phyloP scores from a whole-genome alignment of 2,888 invertebrate species.

The Melanophora roralis region DNA sequence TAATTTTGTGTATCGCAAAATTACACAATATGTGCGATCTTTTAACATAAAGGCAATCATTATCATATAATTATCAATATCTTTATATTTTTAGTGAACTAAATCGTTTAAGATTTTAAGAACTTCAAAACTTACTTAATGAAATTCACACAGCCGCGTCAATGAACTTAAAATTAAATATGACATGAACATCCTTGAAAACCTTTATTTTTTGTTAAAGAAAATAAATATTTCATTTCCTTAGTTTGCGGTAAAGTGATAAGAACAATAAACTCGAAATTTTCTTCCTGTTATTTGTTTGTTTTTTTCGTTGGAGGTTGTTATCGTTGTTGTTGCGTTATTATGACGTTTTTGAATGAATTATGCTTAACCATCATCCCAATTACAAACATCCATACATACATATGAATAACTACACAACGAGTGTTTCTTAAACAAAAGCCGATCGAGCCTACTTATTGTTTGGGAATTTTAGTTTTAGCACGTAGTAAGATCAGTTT shows the following conservation, averaged over 20 bases:
- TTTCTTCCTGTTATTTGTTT: conserved; percentile 26
- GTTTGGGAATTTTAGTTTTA: background rate
- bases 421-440: no score
- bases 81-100: no score
- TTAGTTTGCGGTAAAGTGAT: conserved; percentile 4
- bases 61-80: no score
- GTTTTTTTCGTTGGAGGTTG: no score
- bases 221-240: conserved; percentile 33
- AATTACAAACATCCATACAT: no score
- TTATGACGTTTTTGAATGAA: no score
- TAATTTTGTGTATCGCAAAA: conserved; percentile 1
- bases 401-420: no score
- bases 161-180: conserved; percentile 9
- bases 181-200: conserved; percentile 26
- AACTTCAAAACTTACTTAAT: conserved; percentile 2
- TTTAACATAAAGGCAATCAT: background rate
- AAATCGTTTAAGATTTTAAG: background rate
- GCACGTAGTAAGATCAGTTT: conserved; percentile 3
- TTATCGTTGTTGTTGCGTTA: background rate
- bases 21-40: conserved; percentile 1
- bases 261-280: background rate
- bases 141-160: conserved; percentile 10
- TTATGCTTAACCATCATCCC: no score
- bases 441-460: conserved; percentile 1
- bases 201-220: background rate